A percentile compares a stretch with the other conserved stretches of the same genome.
Evolutionary conservation across 2,888 invertebrate species (phyloP).

Genomic region (Lycia hirtaria): DNA sequence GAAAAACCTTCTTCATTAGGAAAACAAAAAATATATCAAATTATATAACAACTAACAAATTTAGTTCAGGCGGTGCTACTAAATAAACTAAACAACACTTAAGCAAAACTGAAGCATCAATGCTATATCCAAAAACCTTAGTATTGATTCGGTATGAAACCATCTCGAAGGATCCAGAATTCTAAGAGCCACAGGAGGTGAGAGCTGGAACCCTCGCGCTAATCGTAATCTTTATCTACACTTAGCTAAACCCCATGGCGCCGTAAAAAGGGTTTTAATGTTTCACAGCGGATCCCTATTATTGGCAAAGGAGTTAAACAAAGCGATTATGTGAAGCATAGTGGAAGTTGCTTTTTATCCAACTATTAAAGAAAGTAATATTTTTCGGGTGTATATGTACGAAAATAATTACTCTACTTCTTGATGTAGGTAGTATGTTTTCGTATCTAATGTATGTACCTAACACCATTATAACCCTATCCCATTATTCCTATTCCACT

Average conservation of each 20-base stretch:
- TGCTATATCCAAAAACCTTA: conserved; percentile 22
- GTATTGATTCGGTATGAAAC: conserved; percentile 33
- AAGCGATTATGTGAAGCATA: conserved; percentile 60
- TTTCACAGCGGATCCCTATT: conserved; percentile 55
- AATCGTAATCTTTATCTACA: conserved; percentile 57
- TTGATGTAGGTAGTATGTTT: too few species aligned
- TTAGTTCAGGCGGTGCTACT: too few species aligned
- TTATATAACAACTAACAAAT: too few species aligned
- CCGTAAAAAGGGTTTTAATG: conserved; percentile 58
- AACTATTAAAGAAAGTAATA: too few species aligned
- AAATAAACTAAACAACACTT: too few species aligned
- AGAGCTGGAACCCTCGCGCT: conserved; percentile 46
- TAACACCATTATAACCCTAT: too few species aligned
- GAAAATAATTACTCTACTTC: too few species aligned
- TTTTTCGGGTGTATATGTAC: too few species aligned
- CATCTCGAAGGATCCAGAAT: conserved; percentile 1
- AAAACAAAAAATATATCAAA: too few species aligned
- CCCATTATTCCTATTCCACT: too few species aligned
- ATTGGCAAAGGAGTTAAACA: conserved; percentile 64
- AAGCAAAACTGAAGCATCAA: not conserved
- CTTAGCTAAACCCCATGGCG: conserved; percentile 41
- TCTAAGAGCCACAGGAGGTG: conserved; percentile 39
- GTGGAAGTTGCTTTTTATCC: conserved; percentile 36
- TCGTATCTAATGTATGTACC: too few species aligned
- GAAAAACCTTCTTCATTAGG: too few species aligned